A percentile compares a stretch with the other conserved stretches of the same genome.
Conservation (phyloP, 2,797 vertebrate species). For the Cynodonichthys magdalenae region DNA sequence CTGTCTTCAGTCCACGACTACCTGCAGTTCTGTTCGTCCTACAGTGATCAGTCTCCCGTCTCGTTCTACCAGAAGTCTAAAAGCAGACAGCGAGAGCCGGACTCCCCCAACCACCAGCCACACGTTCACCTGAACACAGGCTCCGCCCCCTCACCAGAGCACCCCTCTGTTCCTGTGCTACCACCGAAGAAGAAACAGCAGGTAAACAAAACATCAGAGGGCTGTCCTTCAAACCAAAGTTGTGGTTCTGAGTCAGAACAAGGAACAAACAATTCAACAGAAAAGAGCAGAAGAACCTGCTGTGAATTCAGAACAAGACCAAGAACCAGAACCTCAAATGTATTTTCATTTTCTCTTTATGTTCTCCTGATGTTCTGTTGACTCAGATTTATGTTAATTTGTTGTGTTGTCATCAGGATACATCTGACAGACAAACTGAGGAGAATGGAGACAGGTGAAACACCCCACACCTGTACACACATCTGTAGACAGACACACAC, state of each 20-base stretch:
- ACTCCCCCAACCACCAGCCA: conserved; percentile 84
- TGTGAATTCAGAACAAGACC: too few relatives aligned
- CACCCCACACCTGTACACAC: background rate
- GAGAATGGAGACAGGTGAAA: conserved; percentile 27
- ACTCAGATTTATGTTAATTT: background rate
- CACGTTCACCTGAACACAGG: conserved; percentile 65
- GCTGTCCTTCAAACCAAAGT: too few relatives aligned
- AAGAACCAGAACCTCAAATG: background rate
- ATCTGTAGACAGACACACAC: too few relatives aligned
- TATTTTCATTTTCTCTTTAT: background rate
- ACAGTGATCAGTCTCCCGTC: conserved; percentile 84
- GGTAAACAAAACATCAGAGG: conserved; percentile 51
- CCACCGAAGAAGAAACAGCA: conserved; percentile 92
- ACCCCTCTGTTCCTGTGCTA: conserved; percentile 82
- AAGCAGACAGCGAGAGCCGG: conserved; percentile 85
- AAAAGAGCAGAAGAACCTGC: too few relatives aligned
- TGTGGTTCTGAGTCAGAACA: too few relatives aligned
- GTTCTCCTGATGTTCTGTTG: background rate
- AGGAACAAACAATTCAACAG: too few relatives aligned
- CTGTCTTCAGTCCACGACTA: conserved; percentile 87
- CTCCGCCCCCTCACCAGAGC: conserved; percentile 57
- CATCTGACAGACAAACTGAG: background rate
- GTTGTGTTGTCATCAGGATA: conserved; percentile 27
- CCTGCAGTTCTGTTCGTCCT: conserved; percentile 91
- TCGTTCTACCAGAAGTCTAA: conserved; percentile 88